Percentiles rank a stretch among this genome's conserved stretches.
Evolutionary conservation across 1,140 invertebrate species (phyloP).

Genomic region (Zaprionus taronus): DNA sequence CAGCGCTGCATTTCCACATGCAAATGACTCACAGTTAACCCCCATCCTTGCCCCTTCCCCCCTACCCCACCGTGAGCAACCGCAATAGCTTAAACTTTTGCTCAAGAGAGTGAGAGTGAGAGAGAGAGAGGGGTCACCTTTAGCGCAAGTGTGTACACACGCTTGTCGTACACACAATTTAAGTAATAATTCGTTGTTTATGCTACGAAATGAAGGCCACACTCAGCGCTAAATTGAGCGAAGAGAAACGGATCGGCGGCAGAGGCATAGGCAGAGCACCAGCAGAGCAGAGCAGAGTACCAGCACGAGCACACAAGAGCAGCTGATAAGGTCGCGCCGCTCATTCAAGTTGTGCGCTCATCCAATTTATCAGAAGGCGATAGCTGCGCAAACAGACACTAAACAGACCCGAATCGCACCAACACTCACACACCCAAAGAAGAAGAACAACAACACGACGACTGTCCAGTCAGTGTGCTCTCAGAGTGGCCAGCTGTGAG

Average conservation of each 20-base stretch:
- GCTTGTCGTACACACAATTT: constrained; percentile 2
- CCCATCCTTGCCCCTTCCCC: neutral
- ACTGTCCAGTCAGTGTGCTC: neutral
- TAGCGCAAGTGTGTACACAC: constrained; percentile 3
- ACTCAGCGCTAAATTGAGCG: constrained; percentile 22
- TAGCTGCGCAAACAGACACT: constrained; percentile 33
- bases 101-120: neutral
- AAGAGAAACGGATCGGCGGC: constrained; percentile 23
- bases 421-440: neutral
- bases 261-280: constrained; percentile 7
- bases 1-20: constrained; percentile 34
- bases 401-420: constrained; percentile 21
- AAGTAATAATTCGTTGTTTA: constrained; percentile 28
- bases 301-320: neutral
- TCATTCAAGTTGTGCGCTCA: constrained; percentile 20
- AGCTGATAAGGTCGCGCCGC: constrained; percentile 6
- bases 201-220: constrained; percentile 18
- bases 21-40: constrained; percentile 25
- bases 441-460: constrained; percentile 1
- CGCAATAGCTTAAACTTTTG: constrained; percentile 12
- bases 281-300: neutral
- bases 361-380: constrained; percentile 43
- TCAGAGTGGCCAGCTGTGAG: constrained; percentile 1
- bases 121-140: neutral
- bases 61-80: neutral